Percentiles rank a stretch among this genome's conserved stretches.
Evolutionary conservation across 2,797 vertebrate species (phyloP).

Genomic region (Notoglanidium macrostoma): DNA sequence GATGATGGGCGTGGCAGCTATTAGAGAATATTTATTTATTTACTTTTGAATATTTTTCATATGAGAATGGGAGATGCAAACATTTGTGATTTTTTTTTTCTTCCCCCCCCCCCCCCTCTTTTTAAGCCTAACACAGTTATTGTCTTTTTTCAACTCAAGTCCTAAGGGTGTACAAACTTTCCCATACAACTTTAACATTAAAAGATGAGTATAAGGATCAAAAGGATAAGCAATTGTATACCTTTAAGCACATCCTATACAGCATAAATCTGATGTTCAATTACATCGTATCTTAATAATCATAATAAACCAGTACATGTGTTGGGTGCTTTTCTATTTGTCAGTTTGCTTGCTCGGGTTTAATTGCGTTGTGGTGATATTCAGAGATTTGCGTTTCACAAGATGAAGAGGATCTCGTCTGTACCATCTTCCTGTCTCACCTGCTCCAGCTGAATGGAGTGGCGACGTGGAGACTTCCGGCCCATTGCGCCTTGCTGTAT

Average conservation of each 20-base stretch:
- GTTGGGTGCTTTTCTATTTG: not conserved
- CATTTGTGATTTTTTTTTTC: not conserved
- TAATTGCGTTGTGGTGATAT: not conserved
- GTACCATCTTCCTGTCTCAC: slow-evolving; percentile 41
- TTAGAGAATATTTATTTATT: not conserved
- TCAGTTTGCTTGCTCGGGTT: no score
- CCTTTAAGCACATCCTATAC: not conserved
- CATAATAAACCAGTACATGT: not conserved
- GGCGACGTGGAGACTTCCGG: slow-evolving; percentile 50
- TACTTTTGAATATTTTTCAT: not conserved
- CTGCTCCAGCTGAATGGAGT: slow-evolving; percentile 64
- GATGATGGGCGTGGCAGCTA: no score
- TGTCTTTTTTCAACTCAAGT: not conserved
- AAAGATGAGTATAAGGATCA: not conserved
- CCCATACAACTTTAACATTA: not conserved
- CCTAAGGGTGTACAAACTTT: not conserved
- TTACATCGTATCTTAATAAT: not conserved
- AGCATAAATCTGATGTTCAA: not conserved
- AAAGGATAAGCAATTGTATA: not conserved
- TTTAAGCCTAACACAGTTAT: not conserved
- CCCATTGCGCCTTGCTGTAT: slow-evolving; percentile 15
- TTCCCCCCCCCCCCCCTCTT: no score
- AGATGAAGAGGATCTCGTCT: slow-evolving; percentile 44
- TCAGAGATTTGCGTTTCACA: slow-evolving; percentile 7
- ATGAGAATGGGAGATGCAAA: not conserved